These are phyloP conservation scores for Scelioninae gen. 1 DNA, from an alignment of 2,888 invertebrate genomes.

Conservation along the genomic window DNA sequence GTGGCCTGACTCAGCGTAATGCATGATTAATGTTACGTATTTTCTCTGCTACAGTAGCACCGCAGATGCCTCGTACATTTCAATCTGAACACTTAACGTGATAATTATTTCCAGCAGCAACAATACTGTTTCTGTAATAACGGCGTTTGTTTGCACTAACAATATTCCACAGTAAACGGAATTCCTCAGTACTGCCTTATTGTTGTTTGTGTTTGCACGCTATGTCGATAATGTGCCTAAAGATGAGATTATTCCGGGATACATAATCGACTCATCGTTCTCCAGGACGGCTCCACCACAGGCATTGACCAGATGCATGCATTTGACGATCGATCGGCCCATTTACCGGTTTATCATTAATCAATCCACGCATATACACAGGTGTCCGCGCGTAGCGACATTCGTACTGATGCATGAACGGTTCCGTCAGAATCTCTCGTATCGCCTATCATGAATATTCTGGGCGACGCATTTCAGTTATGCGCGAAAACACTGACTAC, in stretches of 20 bases:
- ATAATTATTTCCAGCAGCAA: slow-evolving; percentile 34
- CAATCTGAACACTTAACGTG: slow-evolving; percentile 36
- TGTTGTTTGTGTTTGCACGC: slow-evolving; percentile 43
- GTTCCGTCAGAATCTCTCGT: slow-evolving; percentile 56
- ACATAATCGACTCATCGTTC: too few species aligned
- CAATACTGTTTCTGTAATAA: background rate
- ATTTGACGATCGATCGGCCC: too few species aligned
- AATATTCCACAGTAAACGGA: slow-evolving; percentile 8
- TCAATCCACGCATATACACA: slow-evolving; percentile 78
- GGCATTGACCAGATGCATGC: too few species aligned
- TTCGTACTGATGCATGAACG: slow-evolving; percentile 80
- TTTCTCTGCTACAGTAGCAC: slow-evolving; percentile 36
- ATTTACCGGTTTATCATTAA: slow-evolving; percentile 80
- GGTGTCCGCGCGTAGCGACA: too few species aligned
- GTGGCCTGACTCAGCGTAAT: slow-evolving; percentile 63
- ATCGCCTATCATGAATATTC: slow-evolving; percentile 59
- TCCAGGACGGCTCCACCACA: too few species aligned
- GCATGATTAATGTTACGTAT: slow-evolving; percentile 55
- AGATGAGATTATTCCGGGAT: slow-evolving; percentile 54
- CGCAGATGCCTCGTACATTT: slow-evolving; percentile 38
- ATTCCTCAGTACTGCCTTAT: slow-evolving; percentile 27
- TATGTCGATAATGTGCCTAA: slow-evolving; percentile 46
- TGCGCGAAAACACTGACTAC: slow-evolving; percentile 48
- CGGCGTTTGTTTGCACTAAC: slow-evolving; percentile 13
- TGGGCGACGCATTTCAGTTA: slow-evolving; percentile 47